Percentiles rank a stretch among this genome's conserved stretches.
These are phyloP conservation scores for Epistrophella euchroma DNA, from an alignment of 2,888 invertebrate genomes.

Conservation along the genomic window DNA sequence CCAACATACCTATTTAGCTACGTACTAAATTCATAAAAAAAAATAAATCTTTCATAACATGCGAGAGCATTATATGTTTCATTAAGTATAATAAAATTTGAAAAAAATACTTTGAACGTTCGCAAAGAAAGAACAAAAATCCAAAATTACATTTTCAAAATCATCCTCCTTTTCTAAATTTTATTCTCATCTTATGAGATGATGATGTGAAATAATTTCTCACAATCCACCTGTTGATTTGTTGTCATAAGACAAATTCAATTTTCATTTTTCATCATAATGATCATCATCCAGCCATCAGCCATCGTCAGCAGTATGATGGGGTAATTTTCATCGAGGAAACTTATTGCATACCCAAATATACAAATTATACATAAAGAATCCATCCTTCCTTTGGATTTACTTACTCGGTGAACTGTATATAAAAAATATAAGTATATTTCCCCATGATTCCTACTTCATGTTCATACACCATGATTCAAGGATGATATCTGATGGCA, in stretches of 20 bases:
- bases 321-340: background rate
- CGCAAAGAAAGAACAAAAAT: too few species aligned
- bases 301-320: too few species aligned
- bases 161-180: background rate
- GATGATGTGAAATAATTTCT: slow-evolving; percentile 13
- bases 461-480: background rate
- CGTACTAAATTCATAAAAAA: too few species aligned
- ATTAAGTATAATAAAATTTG: too few species aligned
- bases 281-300: background rate
- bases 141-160: background rate
- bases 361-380: background rate
- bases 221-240: slow-evolving; percentile 5
- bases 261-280: slow-evolving; percentile 7
- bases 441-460: background rate
- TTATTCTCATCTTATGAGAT: background rate
- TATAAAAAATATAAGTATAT: background rate
- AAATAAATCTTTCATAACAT: too few species aligned
- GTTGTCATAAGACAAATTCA: slow-evolving; percentile 27
- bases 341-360: slow-evolving; percentile 8
- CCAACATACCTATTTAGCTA: too few species aligned
- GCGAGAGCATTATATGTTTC: too few species aligned
- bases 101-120: too few species aligned
- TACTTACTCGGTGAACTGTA: background rate
- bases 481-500: background rate
- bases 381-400: background rate